Evolutionary conservation across 2,113 vertebrate species (phyloP).

Genomic region (Myanophis thanlyinensis): DNA sequence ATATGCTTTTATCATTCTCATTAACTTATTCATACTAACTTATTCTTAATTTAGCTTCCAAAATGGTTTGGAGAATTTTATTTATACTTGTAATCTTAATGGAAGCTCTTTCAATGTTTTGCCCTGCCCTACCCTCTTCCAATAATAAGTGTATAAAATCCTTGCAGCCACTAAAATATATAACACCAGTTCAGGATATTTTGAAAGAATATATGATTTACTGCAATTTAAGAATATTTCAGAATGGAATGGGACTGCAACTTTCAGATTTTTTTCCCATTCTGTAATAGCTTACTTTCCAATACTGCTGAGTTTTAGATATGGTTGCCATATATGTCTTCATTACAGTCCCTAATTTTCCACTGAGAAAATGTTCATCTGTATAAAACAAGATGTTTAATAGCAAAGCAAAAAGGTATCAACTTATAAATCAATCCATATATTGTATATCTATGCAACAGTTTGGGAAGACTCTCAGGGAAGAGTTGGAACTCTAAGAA

Average conservation of each 20-base stretch:
- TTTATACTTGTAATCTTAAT: neutral
- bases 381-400: neutral
- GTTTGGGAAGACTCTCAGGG: neutral
- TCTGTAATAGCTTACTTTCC: neutral
- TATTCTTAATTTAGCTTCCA: neutral
- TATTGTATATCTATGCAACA: neutral
- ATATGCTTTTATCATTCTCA: neutral
- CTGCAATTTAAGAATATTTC: neutral
- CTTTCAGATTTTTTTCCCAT: neutral
- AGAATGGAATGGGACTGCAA: neutral
- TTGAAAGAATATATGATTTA: neutral
- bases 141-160: neutral
- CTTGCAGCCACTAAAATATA: neutral
- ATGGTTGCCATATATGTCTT: neutral
- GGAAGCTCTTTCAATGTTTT: neutral
- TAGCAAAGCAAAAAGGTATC: neutral
- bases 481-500: neutral
- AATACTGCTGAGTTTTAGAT: neutral
- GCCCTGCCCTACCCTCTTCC: neutral
- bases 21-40: neutral
- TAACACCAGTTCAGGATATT: neutral
- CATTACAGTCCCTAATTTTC: neutral
- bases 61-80: neutral
- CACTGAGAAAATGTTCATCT: neutral
- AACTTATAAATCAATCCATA: neutral